Conservation (phyloP, 1,140 invertebrate species). For the Calliopsis andreniformis region DNA sequence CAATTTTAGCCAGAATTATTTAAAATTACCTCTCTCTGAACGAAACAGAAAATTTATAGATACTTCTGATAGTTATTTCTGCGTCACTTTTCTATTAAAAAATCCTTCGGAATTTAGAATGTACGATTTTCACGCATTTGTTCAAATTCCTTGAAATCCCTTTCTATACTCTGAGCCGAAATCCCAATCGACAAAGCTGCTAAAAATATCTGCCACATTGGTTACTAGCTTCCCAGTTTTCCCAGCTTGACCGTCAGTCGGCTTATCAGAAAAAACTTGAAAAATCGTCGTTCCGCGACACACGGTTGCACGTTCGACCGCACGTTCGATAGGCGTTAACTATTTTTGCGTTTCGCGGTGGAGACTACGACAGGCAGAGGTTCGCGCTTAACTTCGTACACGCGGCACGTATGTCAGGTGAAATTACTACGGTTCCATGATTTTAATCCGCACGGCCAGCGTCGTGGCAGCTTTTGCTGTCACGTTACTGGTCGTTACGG, state of each 20-base stretch:
- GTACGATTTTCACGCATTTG: too few relatives aligned
- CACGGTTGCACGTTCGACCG: background rate
- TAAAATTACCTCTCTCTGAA: too few relatives aligned
- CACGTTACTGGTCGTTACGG: constrained; percentile 32
- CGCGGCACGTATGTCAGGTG: constrained; percentile 31
- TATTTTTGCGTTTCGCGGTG: constrained; percentile 34
- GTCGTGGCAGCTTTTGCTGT: constrained; percentile 18
- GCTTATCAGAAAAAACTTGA: constrained; percentile 36
- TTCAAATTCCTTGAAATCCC: background rate
- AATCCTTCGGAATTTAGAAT: too few relatives aligned
- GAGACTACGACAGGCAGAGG: background rate
- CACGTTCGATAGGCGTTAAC: constrained; percentile 39
- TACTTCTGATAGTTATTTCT: too few relatives aligned
- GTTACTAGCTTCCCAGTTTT: too few relatives aligned
- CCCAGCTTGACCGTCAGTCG: background rate
- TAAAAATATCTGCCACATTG: background rate
- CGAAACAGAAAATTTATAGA: too few relatives aligned
- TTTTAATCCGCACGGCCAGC: constrained; percentile 34
- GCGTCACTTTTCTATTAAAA: too few relatives aligned
- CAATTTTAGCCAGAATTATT: too few relatives aligned
- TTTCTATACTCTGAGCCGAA: background rate
- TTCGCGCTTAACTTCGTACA: constrained; percentile 20
- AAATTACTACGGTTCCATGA: constrained; percentile 31
- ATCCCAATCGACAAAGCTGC: background rate
- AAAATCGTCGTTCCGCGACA: constrained; percentile 10